Conservation (phyloP, 2,113 vertebrate genomes). For the Athene noctua region DNA sequence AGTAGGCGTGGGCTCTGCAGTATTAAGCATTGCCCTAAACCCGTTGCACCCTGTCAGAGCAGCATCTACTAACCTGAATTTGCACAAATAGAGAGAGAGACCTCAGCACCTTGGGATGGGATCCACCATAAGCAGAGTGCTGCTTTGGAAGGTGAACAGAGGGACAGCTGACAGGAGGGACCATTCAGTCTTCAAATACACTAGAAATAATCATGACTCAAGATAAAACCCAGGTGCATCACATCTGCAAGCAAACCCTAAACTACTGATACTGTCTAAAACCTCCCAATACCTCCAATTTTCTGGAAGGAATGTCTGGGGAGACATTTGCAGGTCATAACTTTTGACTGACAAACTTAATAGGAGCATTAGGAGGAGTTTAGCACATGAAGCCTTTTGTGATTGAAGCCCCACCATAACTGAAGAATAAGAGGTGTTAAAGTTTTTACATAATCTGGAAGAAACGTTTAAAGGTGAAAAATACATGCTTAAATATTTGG, state of each 20-base stretch:
- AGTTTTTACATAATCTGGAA: neutral
- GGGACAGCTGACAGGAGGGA: neutral
- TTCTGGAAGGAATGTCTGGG: neutral
- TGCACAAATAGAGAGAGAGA: neutral
- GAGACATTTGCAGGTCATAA: neutral
- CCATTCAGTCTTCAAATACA: neutral
- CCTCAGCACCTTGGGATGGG: neutral
- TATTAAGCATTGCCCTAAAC: neutral
- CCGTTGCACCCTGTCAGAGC: neutral
- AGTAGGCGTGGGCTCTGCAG: neutral
- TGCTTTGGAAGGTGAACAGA: neutral
- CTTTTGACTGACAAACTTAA: neutral
- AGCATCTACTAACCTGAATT: neutral
- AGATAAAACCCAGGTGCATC: neutral
- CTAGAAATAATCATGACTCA: neutral
- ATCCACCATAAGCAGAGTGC: neutral
- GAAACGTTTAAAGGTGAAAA: neutral
- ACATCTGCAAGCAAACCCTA: neutral
- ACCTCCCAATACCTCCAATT: neutral
- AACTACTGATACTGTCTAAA: neutral
- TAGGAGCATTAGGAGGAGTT: neutral
- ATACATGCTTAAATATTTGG: neutral
- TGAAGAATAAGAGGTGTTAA: neutral
- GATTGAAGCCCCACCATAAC: accelerated
- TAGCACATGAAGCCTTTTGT: neutral